Conservation (phyloP, 1,140 invertebrate species). For the Neodiprion pinetum region DNA sequence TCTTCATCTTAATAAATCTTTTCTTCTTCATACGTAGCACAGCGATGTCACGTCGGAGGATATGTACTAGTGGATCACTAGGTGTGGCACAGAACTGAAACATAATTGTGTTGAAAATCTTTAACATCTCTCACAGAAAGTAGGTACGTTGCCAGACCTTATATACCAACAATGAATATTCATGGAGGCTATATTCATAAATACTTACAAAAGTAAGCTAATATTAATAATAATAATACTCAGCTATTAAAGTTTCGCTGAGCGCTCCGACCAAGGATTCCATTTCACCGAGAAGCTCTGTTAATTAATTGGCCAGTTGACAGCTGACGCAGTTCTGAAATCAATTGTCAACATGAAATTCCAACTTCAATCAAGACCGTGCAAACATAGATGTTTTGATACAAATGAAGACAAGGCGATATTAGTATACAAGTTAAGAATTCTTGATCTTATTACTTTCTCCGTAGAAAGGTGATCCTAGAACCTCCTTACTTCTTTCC, state of each 20-base stretch:
- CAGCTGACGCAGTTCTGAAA: slow-evolving; percentile 85
- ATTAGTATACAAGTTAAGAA: slow-evolving; percentile 18
- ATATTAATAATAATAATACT: slow-evolving; percentile 49
- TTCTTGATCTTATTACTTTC: slow-evolving; percentile 72
- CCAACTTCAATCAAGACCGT: slow-evolving; percentile 5
- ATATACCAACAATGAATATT: too few species aligned
- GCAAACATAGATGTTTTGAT: slow-evolving; percentile 19
- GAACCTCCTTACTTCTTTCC: slow-evolving; percentile 84
- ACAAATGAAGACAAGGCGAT: slow-evolving; percentile 7
- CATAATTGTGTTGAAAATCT: neutral
- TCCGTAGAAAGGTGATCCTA: slow-evolving; percentile 85
- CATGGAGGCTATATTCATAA: too few species aligned
- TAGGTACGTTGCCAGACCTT: too few species aligned
- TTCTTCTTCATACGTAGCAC: neutral
- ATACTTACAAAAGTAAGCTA: too few species aligned
- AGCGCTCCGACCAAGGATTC: slow-evolving; percentile 92
- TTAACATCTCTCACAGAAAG: neutral
- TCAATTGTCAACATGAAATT: slow-evolving; percentile 33
- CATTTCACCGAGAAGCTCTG: slow-evolving; percentile 92
- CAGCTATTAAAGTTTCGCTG: slow-evolving; percentile 92
- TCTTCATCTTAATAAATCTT: neutral
- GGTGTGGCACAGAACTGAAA: neutral
- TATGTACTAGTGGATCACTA: neutral
- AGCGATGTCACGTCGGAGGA: neutral
- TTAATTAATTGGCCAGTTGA: slow-evolving; percentile 79